Percentiles rank a stretch among this genome's conserved stretches.
These are phyloP conservation scores for Aethes cnicana DNA, from an alignment of 2,888 invertebrate species.

Conservation along the genomic window DNA sequence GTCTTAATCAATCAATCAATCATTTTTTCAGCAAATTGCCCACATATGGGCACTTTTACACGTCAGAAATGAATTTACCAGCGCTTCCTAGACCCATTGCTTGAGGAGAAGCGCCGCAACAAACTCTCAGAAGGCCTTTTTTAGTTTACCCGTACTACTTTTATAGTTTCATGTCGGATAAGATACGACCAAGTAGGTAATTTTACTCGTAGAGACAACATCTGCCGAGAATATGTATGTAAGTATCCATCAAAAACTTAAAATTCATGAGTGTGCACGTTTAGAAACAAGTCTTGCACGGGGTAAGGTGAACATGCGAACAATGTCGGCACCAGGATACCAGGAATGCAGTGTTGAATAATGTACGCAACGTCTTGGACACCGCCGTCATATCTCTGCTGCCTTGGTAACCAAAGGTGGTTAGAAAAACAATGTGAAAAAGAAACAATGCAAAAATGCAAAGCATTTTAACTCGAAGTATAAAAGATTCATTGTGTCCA, in stretches of 20 bases:
- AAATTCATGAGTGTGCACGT: conserved; percentile 24
- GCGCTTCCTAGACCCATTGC: too few relatives aligned
- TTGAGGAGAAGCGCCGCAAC: too few relatives aligned
- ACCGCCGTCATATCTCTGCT: conserved; percentile 45
- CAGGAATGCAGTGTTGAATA: conserved; percentile 66
- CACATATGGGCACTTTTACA: too few relatives aligned
- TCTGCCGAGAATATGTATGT: conserved; percentile 1
- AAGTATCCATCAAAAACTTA: conserved; percentile 26
- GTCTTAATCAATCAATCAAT: too few relatives aligned
- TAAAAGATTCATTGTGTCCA: too few relatives aligned
- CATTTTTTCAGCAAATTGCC: too few relatives aligned
- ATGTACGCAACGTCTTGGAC: conserved; percentile 55
- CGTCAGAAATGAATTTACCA: too few relatives aligned
- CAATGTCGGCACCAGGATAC: conserved; percentile 47
- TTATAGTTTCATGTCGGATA: conserved; percentile 4
- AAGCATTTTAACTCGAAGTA: too few relatives aligned
- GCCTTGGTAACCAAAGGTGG: conserved; percentile 42
- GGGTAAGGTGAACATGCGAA: conserved; percentile 51
- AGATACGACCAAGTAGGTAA: not conserved
- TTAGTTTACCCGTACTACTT: too few relatives aligned
- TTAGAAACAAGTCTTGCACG: conserved; percentile 28
- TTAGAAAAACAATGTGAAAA: conserved; percentile 25
- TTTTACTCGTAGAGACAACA: conserved; percentile 5
- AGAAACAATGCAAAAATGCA: conserved; percentile 4
- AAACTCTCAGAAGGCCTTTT: too few relatives aligned